These are phyloP conservation scores for Sphenopsis melanotis DNA, from an alignment of 2,797 vertebrate genomes.

Conservation along the genomic window DNA sequence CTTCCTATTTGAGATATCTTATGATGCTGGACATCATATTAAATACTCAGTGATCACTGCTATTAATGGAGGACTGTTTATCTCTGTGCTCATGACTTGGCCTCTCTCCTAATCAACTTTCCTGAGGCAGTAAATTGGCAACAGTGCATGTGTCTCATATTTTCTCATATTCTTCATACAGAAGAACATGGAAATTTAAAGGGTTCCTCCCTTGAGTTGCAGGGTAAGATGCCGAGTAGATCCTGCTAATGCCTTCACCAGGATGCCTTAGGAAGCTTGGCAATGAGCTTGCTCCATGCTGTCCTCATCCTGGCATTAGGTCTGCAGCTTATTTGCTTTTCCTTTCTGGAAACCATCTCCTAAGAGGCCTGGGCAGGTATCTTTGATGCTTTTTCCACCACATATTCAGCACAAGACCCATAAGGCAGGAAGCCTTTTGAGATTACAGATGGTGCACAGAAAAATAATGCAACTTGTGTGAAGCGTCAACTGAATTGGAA, in stretches of 20 bases:
- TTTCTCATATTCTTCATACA: not conserved
- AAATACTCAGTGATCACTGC: not conserved
- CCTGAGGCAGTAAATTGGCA: not conserved
- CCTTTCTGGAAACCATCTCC: not conserved
- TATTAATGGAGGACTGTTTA: not conserved
- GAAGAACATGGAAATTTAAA: not conserved
- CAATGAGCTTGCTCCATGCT: fast-evolving
- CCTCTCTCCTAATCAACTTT: not conserved
- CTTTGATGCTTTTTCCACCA: not conserved
- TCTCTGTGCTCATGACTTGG: not conserved
- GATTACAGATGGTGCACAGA: not conserved
- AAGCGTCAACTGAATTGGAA: not conserved
- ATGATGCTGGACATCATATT: not conserved
- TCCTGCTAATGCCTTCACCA: not conserved
- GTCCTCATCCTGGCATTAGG: not conserved
- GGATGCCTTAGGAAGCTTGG: not conserved
- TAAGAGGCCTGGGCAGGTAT: not conserved
- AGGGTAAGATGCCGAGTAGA: not conserved
- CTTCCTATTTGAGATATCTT: not conserved
- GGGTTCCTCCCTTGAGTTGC: not conserved
- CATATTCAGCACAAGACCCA: not conserved
- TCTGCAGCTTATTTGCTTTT: not conserved
- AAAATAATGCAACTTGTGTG: not conserved
- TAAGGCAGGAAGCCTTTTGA: not conserved
- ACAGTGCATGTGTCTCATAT: not conserved